These are phyloP conservation scores for Ichneumon xanthorius DNA, from an alignment of 2,888 invertebrate species.

Conservation along the genomic window DNA sequence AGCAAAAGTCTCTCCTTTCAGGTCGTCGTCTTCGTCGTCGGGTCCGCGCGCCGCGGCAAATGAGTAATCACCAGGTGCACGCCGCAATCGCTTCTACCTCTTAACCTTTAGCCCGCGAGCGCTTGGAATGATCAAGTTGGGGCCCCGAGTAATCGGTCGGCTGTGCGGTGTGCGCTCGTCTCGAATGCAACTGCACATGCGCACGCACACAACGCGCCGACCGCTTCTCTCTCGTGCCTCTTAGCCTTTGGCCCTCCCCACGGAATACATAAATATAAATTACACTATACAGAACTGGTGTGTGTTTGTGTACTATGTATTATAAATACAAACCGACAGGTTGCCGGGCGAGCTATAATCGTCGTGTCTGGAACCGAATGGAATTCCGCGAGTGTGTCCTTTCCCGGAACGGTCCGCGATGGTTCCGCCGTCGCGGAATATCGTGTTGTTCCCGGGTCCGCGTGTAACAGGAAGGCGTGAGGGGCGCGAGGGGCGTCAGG, in stretches of 20 bases:
- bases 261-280: slow-evolving; percentile 49
- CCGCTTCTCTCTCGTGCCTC: slow-evolving; percentile 60
- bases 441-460: slow-evolving; percentile 15
- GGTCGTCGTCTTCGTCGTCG: slow-evolving; percentile 30
- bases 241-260: slow-evolving; percentile 58
- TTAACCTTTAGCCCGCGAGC: slow-evolving; percentile 63
- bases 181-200: background rate
- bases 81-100: slow-evolving; percentile 65
- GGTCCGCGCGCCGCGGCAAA: slow-evolving; percentile 26
- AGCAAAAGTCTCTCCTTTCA: slow-evolving; percentile 47
- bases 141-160: slow-evolving; percentile 58
- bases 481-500: background rate
- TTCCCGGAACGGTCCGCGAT: slow-evolving; percentile 36
- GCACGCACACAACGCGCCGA: slow-evolving; percentile 39
- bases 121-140: slow-evolving; percentile 62
- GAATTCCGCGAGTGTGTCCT: slow-evolving; percentile 24
- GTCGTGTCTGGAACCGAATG: slow-evolving; percentile 3
- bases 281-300: slow-evolving; percentile 8
- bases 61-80: slow-evolving; percentile 62
- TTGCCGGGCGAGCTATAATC: slow-evolving; percentile 38
- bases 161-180: slow-evolving; percentile 20
- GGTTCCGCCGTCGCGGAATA: background rate
- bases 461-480: background rate
- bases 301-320: slow-evolving; percentile 13
- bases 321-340: slow-evolving; percentile 56